Conservation (phyloP, 2,113 vertebrate genomes). For the Ailurus styani region DNA sequence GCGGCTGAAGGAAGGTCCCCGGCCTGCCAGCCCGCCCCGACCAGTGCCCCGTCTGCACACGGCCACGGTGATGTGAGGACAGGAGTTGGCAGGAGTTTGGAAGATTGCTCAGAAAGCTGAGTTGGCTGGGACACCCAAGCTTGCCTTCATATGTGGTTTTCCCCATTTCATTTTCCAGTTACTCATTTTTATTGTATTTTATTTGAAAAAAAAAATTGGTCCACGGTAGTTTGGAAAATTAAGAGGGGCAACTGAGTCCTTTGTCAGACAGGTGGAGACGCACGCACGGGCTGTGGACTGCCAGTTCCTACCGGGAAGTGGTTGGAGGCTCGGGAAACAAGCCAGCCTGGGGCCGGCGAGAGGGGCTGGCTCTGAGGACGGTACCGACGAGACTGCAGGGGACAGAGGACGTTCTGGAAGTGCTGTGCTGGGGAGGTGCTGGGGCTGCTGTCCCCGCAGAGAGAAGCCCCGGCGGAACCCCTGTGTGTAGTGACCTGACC, state of each 20-base stretch:
- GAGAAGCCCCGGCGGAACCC: not conserved
- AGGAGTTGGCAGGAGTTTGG: not conserved
- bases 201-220: not conserved
- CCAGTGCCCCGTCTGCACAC: not conserved
- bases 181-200: not conserved
- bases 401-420: accelerated
- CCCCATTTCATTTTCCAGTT: not conserved
- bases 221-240: not conserved
- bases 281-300: accelerated
- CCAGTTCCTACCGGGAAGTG: not conserved
- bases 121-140: not conserved
- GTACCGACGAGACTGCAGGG: not conserved
- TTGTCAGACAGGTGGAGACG: not conserved
- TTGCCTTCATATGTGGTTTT: not conserved
- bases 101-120: not conserved
- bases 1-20: not conserved
- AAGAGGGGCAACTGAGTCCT: not conserved
- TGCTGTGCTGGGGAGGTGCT: not conserved
- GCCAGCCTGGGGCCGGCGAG: not conserved
- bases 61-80: accelerated
- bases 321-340: not conserved
- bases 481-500: not conserved
- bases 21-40: no score
- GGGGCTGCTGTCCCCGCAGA: not conserved
- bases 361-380: not conserved